These are phyloP conservation scores for Galeopterus variegatus DNA, from an alignment of 2,113 vertebrate species.

Conservation along the genomic window DNA sequence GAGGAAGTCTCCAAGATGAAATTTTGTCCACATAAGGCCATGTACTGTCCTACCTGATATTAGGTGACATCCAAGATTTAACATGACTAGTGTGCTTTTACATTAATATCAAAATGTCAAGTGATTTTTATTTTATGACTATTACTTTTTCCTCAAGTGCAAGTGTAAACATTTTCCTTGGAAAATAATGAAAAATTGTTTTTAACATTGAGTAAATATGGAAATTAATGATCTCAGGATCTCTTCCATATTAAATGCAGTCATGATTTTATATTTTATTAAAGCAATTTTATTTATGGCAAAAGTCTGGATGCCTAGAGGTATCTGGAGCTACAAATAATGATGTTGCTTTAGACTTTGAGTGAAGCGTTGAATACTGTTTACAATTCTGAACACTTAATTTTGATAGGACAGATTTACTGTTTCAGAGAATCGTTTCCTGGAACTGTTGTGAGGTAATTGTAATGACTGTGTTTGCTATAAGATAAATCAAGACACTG, in stretches of 20 bases:
- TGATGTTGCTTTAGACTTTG: slow-evolving; percentile 72
- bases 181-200: slow-evolving; percentile 35
- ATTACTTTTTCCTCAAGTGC: neutral
- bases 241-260: slow-evolving; percentile 68
- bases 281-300: slow-evolving; percentile 55
- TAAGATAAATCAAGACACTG: slow-evolving; percentile 35
- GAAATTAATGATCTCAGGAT: slow-evolving; percentile 61
- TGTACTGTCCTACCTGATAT: neutral
- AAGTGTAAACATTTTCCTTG: slow-evolving; percentile 67
- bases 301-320: slow-evolving; percentile 27
- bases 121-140: slow-evolving; percentile 70
- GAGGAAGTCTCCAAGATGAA: no score
- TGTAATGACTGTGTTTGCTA: neutral
- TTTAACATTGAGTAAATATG: slow-evolving; percentile 57
- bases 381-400: slow-evolving; percentile 45
- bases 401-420: slow-evolving; percentile 76
- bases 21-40: neutral
- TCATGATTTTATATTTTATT: slow-evolving; percentile 76
- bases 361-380: slow-evolving; percentile 56
- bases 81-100: slow-evolving; percentile 60
- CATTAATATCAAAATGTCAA: slow-evolving; percentile 1
- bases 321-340: slow-evolving; percentile 63
- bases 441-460: slow-evolving; percentile 20
- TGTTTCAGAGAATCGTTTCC: slow-evolving; percentile 56
- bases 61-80: neutral